Base-by-base conservation (phyloP, 2,113 vertebrate species). In the Hemiscyllium ocellatum region DNA sequence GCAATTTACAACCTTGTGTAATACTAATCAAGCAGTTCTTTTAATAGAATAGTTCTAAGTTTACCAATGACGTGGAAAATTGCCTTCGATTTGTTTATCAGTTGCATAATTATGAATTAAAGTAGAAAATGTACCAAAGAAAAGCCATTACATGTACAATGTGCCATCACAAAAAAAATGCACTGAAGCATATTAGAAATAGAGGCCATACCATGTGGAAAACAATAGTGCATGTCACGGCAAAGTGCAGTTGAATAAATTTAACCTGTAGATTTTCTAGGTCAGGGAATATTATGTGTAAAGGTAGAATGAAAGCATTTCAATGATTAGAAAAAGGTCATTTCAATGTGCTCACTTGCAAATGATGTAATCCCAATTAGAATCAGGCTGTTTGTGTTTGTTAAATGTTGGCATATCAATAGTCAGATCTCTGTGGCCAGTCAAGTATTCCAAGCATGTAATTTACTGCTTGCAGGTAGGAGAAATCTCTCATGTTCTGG, bases 361-460 rank as follows among this genome's bases (percentile, higher is more conserved):
- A 52, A 95, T 72, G 42, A 76, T 52, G 68, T 70, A 50, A 95
- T 70, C 50, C 33, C 94, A 95, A 29, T 72, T 52, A 33, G 68
- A 72, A 52, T 72, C n/a, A 66, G 20, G 4, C 17, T 22, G 26
- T 37, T 20, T 72, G 37, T 50, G 42, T 95, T 95, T 72, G 68
- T 19, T 33, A 95, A 95, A 72, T 95, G 42, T 12, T 47, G 24
- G 29, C 42, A 6, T 72, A 76, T 72, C 69, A 72, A 29, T 29
- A 26, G 69, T 70, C 10, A 29, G 8, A 50, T 76, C 42, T 95
- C 69, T 26, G 69, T 72, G 69, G 94, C 94, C 26, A 29, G 68
- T 50, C 42, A 95, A 20, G 68, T 95, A 95, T 95, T 95, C 69
- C 94, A 95, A 29, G 69, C 33, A 95, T 95, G 68, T 26, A 72